A percentile compares a stretch with the other conserved stretches of the same genome.
Conservation (phyloP, 2,113 vertebrate species). For the Peromyscus polionotus region DNA sequence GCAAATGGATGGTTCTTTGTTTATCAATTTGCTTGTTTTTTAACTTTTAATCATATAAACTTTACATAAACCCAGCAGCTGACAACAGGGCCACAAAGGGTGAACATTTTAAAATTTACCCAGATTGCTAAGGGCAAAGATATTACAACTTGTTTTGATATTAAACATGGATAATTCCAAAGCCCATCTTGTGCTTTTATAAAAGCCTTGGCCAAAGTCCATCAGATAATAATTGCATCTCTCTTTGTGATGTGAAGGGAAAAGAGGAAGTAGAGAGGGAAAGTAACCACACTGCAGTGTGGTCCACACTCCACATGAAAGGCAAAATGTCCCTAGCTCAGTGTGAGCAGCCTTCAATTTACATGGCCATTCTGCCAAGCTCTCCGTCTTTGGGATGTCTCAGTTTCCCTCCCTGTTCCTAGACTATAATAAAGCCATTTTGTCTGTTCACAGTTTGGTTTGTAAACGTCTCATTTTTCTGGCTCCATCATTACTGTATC, state of each 20-base stretch:
- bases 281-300: neutral
- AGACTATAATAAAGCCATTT: neutral
- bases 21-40: constrained; percentile 38
- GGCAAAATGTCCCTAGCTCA: neutral
- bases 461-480: neutral
- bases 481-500: neutral
- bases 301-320: neutral
- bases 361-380: too few species aligned
- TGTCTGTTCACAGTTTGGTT: neutral
- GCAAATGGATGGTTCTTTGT: constrained; percentile 25
- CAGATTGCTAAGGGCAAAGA: constrained; percentile 43
- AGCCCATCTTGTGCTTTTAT: constrained; percentile 10
- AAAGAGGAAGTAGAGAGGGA: neutral
- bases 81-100: neutral
- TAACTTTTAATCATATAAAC: constrained; percentile 5
- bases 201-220: constrained; percentile 52
- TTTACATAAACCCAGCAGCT: neutral
- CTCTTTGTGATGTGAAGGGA: neutral
- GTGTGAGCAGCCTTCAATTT: neutral
- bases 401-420: neutral
- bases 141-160: constrained; percentile 39
- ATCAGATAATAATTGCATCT: neutral
- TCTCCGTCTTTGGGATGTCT: neutral
- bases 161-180: constrained; percentile 56
- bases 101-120: constrained; percentile 40